phyloP scores from a whole-genome alignment of 1,140 invertebrate species.

The Adelges cooleyi region DNA sequence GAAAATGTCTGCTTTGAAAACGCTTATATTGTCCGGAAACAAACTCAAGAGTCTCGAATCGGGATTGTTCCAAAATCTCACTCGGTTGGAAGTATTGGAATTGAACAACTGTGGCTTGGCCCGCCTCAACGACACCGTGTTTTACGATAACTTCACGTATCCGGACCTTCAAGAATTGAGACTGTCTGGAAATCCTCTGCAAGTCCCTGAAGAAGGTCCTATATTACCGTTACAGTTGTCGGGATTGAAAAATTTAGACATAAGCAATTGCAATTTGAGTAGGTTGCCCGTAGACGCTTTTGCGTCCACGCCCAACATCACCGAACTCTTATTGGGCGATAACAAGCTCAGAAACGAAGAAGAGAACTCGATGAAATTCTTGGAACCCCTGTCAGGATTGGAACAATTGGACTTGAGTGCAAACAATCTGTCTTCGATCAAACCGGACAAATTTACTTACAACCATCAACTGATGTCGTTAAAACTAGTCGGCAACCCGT shows the following conservation, averaged over 20 bases:
- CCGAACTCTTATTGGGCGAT: slow-evolving; percentile 48
- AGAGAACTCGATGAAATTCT: slow-evolving; percentile 42
- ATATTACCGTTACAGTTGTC: slow-evolving; percentile 53
- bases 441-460: slow-evolving; percentile 42
- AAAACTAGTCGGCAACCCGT: slow-evolving; percentile 55
- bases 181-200: slow-evolving; percentile 54
- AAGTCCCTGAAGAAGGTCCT: slow-evolving; percentile 41
- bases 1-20: slow-evolving; percentile 54
- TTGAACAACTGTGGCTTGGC: slow-evolving; percentile 55
- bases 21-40: slow-evolving; percentile 55
- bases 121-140: slow-evolving; percentile 49
- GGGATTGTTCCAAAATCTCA: slow-evolving; percentile 55
- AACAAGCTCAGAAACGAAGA: slow-evolving; percentile 44
- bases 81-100: slow-evolving; percentile 51
- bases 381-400: slow-evolving; percentile 47
- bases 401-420: slow-evolving; percentile 51
- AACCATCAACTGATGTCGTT: slow-evolving; percentile 47
- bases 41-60: slow-evolving; percentile 52
- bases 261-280: slow-evolving; percentile 52
- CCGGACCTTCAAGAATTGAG: slow-evolving; percentile 55
- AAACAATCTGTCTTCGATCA: slow-evolving; percentile 50
- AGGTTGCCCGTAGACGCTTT: slow-evolving; percentile 51
- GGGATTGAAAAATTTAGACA: slow-evolving; percentile 49
- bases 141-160: slow-evolving; percentile 52
- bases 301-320: slow-evolving; percentile 48